A percentile compares a stretch with the other conserved stretches of the same genome.
Conservation (phyloP, 2,113 vertebrate genomes). For the crab-eating macaque (Macaca fascicularis) region T2T-MFA8v1.1 NC_088387.1:115098001-115098500, state of each 20-base stretch:
- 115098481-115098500: fast-evolving
- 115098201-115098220: background rate
- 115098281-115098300: fast-evolving
- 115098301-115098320: fast-evolving
- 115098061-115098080: fast-evolving
- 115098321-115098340: background rate
- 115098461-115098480: background rate
- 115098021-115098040: background rate
- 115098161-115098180: fast-evolving
- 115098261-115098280: background rate
- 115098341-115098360: fast-evolving
- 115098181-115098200: background rate
- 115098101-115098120: background rate
- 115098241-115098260: fast-evolving
- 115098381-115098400: fast-evolving
- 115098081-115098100: background rate
- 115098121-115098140: background rate
- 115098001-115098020: background rate
- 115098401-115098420: background rate
- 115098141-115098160: fast-evolving
- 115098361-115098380: fast-evolving
- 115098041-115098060: fast-evolving
- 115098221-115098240: background rate
- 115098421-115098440: background rate
- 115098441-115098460: background rate